Percentiles rank a stretch among this genome's conserved stretches.
Evolutionary conservation across 1,140 invertebrate genomes (phyloP).

Genomic region (Anthonomus grandis): DNA sequence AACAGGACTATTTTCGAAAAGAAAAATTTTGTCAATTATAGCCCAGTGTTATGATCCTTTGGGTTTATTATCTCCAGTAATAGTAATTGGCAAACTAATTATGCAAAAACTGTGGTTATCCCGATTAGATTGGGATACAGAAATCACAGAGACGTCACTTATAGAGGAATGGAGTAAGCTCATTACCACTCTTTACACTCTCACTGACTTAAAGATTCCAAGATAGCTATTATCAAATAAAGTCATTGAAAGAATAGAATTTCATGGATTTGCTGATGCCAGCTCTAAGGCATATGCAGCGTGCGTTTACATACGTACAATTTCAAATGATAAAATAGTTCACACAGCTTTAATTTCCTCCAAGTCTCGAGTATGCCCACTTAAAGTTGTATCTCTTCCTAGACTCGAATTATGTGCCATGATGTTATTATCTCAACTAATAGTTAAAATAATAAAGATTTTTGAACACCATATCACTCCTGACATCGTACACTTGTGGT

Average conservation of each 20-base stretch:
- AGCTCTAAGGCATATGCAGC: conserved; percentile 40
- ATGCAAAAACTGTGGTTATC: conserved; percentile 47
- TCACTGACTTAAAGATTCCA: conserved; percentile 7
- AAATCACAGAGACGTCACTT: conserved; percentile 19
- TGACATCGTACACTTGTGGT: conserved; percentile 2
- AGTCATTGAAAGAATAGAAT: background rate
- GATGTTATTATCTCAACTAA: conserved; percentile 17
- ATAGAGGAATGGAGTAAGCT: conserved; percentile 2
- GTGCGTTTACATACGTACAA: conserved; percentile 37
- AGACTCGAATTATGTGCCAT: conserved; percentile 31
- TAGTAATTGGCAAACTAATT: conserved; percentile 46
- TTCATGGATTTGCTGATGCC: conserved; percentile 43
- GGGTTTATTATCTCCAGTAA: conserved; percentile 35
- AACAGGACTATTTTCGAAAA: background rate
- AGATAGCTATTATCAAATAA: background rate
- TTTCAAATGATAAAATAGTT: conserved; percentile 4
- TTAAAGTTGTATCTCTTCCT: conserved; percentile 26
- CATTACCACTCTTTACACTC: background rate
- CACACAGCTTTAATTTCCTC: conserved; percentile 4
- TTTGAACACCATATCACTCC: background rate
- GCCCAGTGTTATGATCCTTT: conserved; percentile 15
- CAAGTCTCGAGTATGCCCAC: conserved; percentile 25
- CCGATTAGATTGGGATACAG: conserved; percentile 45
- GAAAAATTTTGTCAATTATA: conserved; percentile 12
- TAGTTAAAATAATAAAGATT: background rate